Evolutionary conservation across 2,797 vertebrate genomes (phyloP).

Genomic region (Tenualosa ilisha): DNA sequence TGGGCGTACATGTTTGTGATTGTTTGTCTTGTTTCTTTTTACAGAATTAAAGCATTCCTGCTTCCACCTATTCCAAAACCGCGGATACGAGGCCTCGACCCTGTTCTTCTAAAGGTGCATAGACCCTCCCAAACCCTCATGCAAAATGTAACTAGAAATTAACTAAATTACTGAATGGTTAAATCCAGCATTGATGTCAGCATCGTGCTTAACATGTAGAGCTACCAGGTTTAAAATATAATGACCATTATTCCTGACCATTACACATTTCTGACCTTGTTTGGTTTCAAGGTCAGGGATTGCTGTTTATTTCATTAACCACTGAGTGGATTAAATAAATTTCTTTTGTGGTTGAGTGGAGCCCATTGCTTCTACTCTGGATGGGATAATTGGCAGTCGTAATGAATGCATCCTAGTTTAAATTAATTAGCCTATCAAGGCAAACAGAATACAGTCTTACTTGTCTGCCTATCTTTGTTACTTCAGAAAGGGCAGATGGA

Average conservation of each 20-base stretch:
- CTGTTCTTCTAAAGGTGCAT: constrained; percentile 68
- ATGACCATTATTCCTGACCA: no score
- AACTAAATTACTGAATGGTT: not conserved
- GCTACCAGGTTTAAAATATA: no score
- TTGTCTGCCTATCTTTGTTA: not conserved
- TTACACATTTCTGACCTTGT: not conserved
- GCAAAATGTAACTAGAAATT: not conserved
- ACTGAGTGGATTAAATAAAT: not conserved
- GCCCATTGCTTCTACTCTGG: not conserved
- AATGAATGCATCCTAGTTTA: not conserved
- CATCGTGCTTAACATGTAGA: no score
- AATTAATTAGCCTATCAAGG: not conserved
- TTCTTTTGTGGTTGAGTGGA: not conserved
- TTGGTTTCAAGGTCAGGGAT: not conserved
- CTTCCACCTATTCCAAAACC: constrained; percentile 73
- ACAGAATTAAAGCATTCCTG: constrained; percentile 71
- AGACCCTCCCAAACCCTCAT: not conserved
- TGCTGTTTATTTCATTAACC: not conserved
- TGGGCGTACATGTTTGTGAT: not conserved
- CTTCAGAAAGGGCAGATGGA: constrained; percentile 73
- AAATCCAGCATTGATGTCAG: no score
- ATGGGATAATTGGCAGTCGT: not conserved
- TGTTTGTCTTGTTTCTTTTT: not conserved
- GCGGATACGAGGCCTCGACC: constrained; percentile 70
- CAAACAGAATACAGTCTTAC: not conserved